phyloP scores from a whole-genome alignment of 2,888 invertebrate species.

The Allygus modestus region DNA sequence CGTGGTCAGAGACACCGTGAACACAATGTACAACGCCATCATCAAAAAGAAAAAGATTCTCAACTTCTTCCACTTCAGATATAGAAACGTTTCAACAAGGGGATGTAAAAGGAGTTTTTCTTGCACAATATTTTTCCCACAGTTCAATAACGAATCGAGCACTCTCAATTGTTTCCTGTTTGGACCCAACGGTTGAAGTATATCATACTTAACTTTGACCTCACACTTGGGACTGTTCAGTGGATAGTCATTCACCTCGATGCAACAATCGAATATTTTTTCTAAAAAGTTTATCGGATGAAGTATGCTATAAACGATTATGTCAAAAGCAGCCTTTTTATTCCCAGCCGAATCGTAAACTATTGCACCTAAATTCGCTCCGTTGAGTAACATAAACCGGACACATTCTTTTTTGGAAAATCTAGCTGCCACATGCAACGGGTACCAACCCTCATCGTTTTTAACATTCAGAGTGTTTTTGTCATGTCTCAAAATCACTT shows the following conservation, averaged over 20 bases:
- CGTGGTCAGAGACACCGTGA: conserved; percentile 76
- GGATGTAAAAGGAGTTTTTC: conserved; percentile 78
- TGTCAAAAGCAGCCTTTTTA: conserved; percentile 75
- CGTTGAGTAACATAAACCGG: conserved; percentile 74
- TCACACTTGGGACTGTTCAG: conserved; percentile 75
- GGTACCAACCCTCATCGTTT: conserved; percentile 71
- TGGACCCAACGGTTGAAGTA: conserved; percentile 70
- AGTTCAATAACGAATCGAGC: conserved; percentile 77
- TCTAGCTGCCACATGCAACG: conserved; percentile 76
- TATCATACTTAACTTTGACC: conserved; percentile 77
- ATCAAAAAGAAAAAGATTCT: conserved; percentile 78
- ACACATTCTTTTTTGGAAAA: conserved; percentile 80
- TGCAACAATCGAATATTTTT: conserved; percentile 77
- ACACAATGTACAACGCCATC: conserved; percentile 76
- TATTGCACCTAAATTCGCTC: conserved; percentile 75
- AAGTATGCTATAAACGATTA: conserved; percentile 77
- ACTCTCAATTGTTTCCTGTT: conserved; percentile 77
- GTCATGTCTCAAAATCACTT: conserved; percentile 72
- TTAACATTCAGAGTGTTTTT: conserved; percentile 72
- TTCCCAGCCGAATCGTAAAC: conserved; percentile 72
- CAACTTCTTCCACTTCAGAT: conserved; percentile 78
- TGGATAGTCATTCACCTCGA: conserved; percentile 76
- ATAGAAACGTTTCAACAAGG: conserved; percentile 78
- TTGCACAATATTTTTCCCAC: conserved; percentile 77
- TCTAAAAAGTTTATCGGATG: conserved; percentile 78